These are phyloP conservation scores for Eremobia ochroleuca DNA, from an alignment of 2,888 invertebrate species.

Conservation along the genomic window DNA sequence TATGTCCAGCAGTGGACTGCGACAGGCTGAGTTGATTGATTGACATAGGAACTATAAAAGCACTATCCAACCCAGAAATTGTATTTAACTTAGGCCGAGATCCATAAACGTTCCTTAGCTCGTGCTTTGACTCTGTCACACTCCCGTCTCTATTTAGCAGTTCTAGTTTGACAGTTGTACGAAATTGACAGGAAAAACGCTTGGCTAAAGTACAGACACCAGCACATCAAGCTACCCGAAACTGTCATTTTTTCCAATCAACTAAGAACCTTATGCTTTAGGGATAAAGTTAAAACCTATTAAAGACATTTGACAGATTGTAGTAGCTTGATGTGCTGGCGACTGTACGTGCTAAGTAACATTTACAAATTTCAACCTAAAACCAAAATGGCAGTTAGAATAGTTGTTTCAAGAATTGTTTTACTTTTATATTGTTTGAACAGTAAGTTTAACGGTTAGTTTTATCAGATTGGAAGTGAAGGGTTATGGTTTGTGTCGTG, in stretches of 20 bases:
- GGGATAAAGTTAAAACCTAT: too few relatives aligned
- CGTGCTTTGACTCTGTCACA: neutral
- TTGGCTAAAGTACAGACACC: too few relatives aligned
- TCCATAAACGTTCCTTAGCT: neutral
- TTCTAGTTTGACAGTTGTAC: neutral
- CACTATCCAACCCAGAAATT: neutral
- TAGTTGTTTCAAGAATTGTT: slow-evolving; percentile 26
- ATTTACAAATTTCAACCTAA: neutral
- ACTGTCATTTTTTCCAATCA: too few relatives aligned
- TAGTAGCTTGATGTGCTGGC: too few relatives aligned
- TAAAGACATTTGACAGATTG: too few relatives aligned
- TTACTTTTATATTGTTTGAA: slow-evolving; percentile 48
- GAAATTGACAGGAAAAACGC: neutral
- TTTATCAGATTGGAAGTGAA: slow-evolving; percentile 59
- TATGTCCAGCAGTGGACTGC: neutral
- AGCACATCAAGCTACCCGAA: too few relatives aligned
- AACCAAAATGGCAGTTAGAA: slow-evolving; percentile 2
- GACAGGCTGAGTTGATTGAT: too few relatives aligned
- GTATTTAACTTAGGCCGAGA: neutral
- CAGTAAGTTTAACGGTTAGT: slow-evolving; percentile 36
- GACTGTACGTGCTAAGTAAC: neutral
- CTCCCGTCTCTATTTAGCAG: neutral
- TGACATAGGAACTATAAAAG: neutral
- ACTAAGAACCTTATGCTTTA: too few relatives aligned
- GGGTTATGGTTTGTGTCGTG: slow-evolving; percentile 27